Base-by-base conservation (phyloP, 2,113 vertebrate genomes). In the Tympanuchus pallidicinctus region DNA sequence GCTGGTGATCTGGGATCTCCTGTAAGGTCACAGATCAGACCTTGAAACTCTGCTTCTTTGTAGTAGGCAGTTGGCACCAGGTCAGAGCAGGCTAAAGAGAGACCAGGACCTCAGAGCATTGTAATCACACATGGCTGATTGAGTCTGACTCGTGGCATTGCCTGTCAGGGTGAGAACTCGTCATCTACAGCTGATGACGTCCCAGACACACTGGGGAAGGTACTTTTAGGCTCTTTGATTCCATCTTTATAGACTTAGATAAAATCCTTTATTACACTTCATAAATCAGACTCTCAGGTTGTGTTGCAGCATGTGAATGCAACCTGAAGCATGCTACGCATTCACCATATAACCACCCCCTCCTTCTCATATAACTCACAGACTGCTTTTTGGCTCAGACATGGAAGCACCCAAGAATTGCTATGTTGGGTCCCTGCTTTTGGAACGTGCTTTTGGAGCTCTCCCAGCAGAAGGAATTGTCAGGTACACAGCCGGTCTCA, bases 1-100 rank as follows among this genome's bases (percentile, higher is more conserved):
- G 19, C 66, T 2, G 2, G n/a, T 82, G 48, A 90, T 32, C 15
- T 47, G 67, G 65, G 43, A 57, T 92, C 54, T 27, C 25, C 30
- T 0, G 0, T 88, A 78, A 88, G 61, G 84, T 90, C 65, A 88
- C 61, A 78, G 57, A 82, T 91, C 76, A 95, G 93, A 92, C 76
- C 82, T 94, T 97, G 90, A 88, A 78, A 79, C 47, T 64, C 20
- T 81, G 72, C 85, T 95, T 92, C 85, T 61, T 78, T 88, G 21
- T 67, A 34, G 67, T 76, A 8, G 1, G 2, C 80, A 27, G 42
- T 63, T 94, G 77, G 88, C 76, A 52, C 40, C 72, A 32, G 30
- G 69, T 71, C 76, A 88, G 73, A 81, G 42, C 80, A 72, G 57
- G 61, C 59, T 92, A 16, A 90, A 83, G 79, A 88, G 80, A 90